These are phyloP conservation scores for Melieria crassipennis DNA, from an alignment of 2,888 invertebrate species.

Conservation along the genomic window DNA sequence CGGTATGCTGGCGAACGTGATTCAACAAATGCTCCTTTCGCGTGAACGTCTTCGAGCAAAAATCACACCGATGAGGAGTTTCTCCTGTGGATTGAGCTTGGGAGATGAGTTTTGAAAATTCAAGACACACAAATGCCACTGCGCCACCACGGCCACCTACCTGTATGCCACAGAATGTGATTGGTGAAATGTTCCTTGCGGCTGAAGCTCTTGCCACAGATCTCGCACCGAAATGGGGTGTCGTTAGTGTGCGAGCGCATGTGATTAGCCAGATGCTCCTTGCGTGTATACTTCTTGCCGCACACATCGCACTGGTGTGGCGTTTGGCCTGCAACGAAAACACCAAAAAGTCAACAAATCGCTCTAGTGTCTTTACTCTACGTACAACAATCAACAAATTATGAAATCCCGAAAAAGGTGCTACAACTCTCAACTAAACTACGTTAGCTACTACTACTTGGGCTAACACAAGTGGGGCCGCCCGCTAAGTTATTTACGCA, in stretches of 20 bases:
- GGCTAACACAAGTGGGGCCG: too few species aligned
- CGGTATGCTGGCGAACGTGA: slow-evolving; percentile 83
- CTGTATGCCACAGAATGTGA: slow-evolving; percentile 90
- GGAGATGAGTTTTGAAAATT: slow-evolving; percentile 24
- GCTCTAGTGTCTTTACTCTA: background rate
- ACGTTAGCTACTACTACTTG: too few species aligned
- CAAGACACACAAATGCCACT: background rate
- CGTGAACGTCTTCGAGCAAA: slow-evolving; percentile 88
- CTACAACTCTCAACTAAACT: too few species aligned
- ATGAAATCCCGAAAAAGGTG: too few species aligned
- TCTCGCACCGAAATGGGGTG: slow-evolving; percentile 86
- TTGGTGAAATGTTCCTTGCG: slow-evolving; percentile 91
- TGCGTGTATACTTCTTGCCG: slow-evolving; percentile 88
- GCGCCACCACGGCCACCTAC: slow-evolving; percentile 62
- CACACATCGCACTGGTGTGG: slow-evolving; percentile 89
- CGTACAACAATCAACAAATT: too few species aligned
- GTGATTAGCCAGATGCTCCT: slow-evolving; percentile 89
- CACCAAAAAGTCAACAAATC: background rate
- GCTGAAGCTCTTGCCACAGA: slow-evolving; percentile 88
- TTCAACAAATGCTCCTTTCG: slow-evolving; percentile 87
- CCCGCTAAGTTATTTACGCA: too few species aligned
- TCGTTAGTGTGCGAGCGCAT: slow-evolving; percentile 90
- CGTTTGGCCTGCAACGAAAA: slow-evolving; percentile 73
- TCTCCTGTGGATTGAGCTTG: slow-evolving; percentile 68
- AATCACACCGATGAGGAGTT: slow-evolving; percentile 86